These are phyloP conservation scores for Stenodema calcarata DNA, from an alignment of 2,888 invertebrate genomes.

Conservation along the genomic window DNA sequence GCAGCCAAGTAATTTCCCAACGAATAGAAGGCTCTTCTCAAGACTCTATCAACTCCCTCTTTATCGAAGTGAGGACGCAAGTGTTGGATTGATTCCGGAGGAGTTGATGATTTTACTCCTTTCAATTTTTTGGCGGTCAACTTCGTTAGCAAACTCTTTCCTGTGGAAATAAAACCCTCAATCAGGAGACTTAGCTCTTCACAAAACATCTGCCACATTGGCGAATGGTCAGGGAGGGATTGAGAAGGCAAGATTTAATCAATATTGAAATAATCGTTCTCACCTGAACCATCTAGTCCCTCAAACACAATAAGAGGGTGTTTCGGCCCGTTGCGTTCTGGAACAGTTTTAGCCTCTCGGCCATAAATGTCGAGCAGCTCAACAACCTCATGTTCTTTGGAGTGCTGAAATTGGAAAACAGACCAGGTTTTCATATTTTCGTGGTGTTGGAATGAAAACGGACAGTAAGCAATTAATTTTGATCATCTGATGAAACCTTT, in stretches of 20 bases:
- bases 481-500: conserved; percentile 52
- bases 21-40: conserved; percentile 63
- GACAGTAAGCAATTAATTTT: no score
- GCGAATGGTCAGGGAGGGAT: background rate
- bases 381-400: conserved; percentile 57
- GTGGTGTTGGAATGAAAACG: background rate
- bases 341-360: conserved; percentile 47
- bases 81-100: conserved; percentile 61
- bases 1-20: conserved; percentile 64
- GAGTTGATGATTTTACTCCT: conserved; percentile 61
- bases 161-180: conserved; percentile 56
- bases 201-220: background rate
- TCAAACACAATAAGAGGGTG: conserved; percentile 62
- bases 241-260: background rate
- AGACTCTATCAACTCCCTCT: conserved; percentile 56
- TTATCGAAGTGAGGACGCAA: conserved; percentile 61
- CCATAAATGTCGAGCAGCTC: conserved; percentile 60
- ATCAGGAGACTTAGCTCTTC: background rate
- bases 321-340: background rate
- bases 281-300: conserved; percentile 64
- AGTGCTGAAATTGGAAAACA: conserved; percentile 56
- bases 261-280: background rate
- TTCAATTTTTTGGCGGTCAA: conserved; percentile 60
- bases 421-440: background rate
- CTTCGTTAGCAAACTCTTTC: conserved; percentile 62